Conservation (phyloP, 1,140 invertebrate genomes). For the Drosophila parvula region DNA sequence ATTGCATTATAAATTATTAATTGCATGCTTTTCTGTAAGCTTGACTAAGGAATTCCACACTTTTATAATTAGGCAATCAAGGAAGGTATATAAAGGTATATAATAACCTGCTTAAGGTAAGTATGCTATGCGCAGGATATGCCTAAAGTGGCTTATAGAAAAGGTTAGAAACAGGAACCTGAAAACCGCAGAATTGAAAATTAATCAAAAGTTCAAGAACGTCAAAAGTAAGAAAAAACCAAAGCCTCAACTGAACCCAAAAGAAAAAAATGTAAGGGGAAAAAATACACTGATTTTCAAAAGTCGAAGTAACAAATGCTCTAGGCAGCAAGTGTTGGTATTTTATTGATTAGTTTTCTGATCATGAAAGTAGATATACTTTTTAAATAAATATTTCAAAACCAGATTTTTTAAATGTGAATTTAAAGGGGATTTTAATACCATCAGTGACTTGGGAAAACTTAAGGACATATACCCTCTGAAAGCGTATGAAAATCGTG, state of each 20-base stretch:
- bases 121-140: background rate
- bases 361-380: too few relatives aligned
- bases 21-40: too few relatives aligned
- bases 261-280: constrained; percentile 3
- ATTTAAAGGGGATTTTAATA: too few relatives aligned
- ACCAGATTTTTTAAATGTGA: too few relatives aligned
- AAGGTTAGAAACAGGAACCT: constrained; percentile 33
- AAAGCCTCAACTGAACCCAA: background rate
- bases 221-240: constrained; percentile 11
- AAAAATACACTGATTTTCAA: background rate
- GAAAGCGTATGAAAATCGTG: constrained; percentile 10
- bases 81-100: too few relatives aligned
- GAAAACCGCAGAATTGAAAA: constrained; percentile 74
- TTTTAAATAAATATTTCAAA: too few relatives aligned
- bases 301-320: background rate
- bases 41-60: background rate
- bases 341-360: too few relatives aligned
- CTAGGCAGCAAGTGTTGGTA: background rate
- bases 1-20: background rate
- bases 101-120: background rate
- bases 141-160: background rate
- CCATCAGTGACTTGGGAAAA: background rate
- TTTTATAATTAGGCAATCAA: background rate
- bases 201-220: constrained; percentile 69
- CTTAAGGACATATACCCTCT: background rate